Conservation (phyloP, 1,140 invertebrate species). For the Habropoda laboriosa region DNA sequence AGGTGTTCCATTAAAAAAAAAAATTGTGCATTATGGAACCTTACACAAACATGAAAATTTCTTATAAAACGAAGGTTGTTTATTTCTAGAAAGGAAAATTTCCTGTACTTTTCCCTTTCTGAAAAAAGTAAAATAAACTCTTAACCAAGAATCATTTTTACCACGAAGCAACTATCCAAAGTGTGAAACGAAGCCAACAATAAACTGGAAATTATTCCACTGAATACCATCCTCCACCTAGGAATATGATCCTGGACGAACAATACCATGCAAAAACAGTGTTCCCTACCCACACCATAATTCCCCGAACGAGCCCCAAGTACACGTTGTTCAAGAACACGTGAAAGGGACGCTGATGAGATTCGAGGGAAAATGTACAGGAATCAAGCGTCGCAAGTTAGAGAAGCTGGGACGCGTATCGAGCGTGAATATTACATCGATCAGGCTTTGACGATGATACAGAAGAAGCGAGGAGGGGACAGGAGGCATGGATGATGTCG, state of each 20-base stretch:
- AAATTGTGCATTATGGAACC: too few relatives aligned
- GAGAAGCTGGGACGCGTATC: conserved; percentile 66
- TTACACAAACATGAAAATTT: too few relatives aligned
- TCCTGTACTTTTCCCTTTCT: too few relatives aligned
- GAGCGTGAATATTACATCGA: conserved; percentile 77
- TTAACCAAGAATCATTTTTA: too few relatives aligned
- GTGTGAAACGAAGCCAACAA: too few relatives aligned
- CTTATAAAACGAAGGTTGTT: too few relatives aligned
- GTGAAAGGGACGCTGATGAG: conserved; percentile 66
- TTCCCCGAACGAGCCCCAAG: background rate
- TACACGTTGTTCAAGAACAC: conserved; percentile 56
- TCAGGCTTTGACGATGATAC: conserved; percentile 74
- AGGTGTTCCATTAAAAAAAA: too few relatives aligned
- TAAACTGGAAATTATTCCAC: too few relatives aligned
- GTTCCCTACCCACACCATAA: background rate
- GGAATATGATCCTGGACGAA: background rate
- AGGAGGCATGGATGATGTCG: conserved; percentile 69
- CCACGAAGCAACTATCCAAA: too few relatives aligned
- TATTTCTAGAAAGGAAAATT: too few relatives aligned
- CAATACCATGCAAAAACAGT: background rate
- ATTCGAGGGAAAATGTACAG: conserved; percentile 65
- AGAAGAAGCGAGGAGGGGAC: conserved; percentile 16
- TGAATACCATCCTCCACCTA: background rate
- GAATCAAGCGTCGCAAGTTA: conserved; percentile 61
- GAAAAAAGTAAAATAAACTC: too few relatives aligned